phyloP scores from a whole-genome alignment of 2,113 vertebrate species.

The Nothoprocta pentlandii region DNA sequence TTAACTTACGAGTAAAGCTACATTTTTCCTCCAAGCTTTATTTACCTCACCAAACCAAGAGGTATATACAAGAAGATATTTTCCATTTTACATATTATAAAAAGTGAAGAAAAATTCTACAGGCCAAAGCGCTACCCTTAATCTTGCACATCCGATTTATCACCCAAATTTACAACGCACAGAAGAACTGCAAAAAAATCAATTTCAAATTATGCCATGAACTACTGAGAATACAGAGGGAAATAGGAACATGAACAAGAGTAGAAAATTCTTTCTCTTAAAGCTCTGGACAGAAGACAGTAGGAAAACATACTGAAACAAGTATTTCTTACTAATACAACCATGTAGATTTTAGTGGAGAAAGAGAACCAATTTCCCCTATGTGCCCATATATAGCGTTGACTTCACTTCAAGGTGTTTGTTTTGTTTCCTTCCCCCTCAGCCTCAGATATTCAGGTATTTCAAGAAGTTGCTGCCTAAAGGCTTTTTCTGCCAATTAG shows the following conservation, averaged over 20 bases:
- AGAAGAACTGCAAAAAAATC: neutral
- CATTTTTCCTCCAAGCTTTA: too few species aligned
- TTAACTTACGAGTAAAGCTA: neutral
- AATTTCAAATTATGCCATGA: neutral
- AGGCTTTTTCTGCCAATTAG: too few species aligned
- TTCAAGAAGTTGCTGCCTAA: too few species aligned
- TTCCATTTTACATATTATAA: neutral
- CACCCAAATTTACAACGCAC: neutral
- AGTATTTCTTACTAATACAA: neutral
- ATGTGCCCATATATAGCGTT: too few species aligned
- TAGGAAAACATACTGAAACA: neutral
- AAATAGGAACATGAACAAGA: neutral
- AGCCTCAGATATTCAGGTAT: too few species aligned
- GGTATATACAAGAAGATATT: neutral
- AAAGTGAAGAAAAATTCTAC: neutral
- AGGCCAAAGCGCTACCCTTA: neutral
- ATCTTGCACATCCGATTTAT: neutral
- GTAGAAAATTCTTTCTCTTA: neutral
- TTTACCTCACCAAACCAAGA: neutral
- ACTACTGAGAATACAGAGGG: neutral
- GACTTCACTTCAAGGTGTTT: too few species aligned
- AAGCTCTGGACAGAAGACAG: neutral
- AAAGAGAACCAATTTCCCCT: too few species aligned
- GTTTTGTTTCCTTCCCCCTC: too few species aligned
- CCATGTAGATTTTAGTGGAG: neutral